Evolutionary conservation across 2,113 vertebrate genomes (phyloP).

Genomic region (Cephalopholis sonnerati): DNA sequence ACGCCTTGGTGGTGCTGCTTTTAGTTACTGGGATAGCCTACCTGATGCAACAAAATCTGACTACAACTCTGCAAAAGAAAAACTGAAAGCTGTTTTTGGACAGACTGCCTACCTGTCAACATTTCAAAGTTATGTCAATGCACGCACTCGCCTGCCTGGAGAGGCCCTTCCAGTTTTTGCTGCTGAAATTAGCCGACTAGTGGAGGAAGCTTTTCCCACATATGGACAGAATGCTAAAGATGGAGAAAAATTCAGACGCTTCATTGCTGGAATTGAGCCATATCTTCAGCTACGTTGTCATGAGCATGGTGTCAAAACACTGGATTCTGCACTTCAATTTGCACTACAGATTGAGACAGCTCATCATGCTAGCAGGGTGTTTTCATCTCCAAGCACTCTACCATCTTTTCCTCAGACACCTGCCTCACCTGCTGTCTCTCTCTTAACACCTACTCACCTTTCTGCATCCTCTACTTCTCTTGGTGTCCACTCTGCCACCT

Average conservation of each 20-base stretch:
- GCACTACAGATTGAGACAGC: no score
- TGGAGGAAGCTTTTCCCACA: constrained; percentile 11
- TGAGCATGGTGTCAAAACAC: background rate
- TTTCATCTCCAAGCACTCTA: background rate
- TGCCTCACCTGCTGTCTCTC: background rate
- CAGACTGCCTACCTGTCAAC: background rate
- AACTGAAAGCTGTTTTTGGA: background rate
- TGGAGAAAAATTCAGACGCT: background rate
- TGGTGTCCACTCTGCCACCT: background rate
- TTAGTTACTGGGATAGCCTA: background rate
- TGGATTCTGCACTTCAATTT: background rate
- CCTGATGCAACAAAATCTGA: background rate
- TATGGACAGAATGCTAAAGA: constrained; percentile 1
- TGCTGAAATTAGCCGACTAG: background rate
- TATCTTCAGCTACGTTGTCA: background rate
- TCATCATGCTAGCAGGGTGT: background rate
- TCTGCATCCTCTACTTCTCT: background rate
- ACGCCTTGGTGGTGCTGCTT: background rate
- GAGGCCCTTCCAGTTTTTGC: background rate
- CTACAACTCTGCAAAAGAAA: background rate
- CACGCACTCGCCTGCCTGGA: background rate
- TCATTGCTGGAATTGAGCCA: background rate
- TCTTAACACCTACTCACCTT: background rate
- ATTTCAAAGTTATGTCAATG: constrained; percentile 9
- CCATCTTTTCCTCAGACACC: background rate